A percentile compares a stretch with the other conserved stretches of the same genome.
These are phyloP conservation scores for Cliona cf. orientalis DNA, from an alignment of 37 sponge, comb jelly and placozoan genomes.

Conservation along the genomic window DNA sequence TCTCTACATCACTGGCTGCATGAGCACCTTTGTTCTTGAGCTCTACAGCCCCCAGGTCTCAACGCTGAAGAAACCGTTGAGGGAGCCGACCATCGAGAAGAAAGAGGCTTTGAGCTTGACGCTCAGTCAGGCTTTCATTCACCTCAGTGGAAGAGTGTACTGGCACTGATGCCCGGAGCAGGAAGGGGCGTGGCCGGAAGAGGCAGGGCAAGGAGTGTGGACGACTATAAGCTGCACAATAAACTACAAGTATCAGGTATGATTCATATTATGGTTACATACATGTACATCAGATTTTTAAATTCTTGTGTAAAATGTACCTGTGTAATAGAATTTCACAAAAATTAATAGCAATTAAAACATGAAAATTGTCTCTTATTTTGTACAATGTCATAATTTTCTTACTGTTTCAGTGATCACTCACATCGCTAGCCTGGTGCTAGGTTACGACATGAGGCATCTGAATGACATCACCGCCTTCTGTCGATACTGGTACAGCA, in stretches of 20 bases:
- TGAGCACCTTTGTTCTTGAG: slow-evolving; percentile 58
- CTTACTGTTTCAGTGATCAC: slow-evolving; percentile 17
- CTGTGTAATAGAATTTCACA: no score
- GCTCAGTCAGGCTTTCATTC: slow-evolving; percentile 76
- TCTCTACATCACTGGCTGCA: slow-evolving; percentile 70
- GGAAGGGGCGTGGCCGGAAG: no score
- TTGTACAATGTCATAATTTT: background rate
- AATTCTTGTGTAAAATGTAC: no score
- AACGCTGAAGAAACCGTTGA: background rate
- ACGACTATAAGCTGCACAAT: slow-evolving; percentile 18
- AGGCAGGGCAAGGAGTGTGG: slow-evolving; percentile 13
- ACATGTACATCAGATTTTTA: no score
- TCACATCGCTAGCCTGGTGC: slow-evolving; percentile 72
- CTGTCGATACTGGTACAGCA: slow-evolving; percentile 86
- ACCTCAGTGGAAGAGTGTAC: slow-evolving; percentile 59
- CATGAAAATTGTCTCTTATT: background rate
- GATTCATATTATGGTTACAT: no score
- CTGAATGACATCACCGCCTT: slow-evolving; percentile 86
- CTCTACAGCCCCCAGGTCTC: slow-evolving; percentile 52
- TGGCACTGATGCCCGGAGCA: no score
- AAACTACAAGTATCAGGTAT: slow-evolving; percentile 70
- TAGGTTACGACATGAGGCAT: slow-evolving; percentile 82
- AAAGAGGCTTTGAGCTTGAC: slow-evolving; percentile 66
- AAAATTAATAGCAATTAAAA: no score
- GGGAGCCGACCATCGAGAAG: background rate